These are phyloP conservation scores for Helogale parvula DNA, from an alignment of 2,113 vertebrate genomes.

Conservation along the genomic window DNA sequence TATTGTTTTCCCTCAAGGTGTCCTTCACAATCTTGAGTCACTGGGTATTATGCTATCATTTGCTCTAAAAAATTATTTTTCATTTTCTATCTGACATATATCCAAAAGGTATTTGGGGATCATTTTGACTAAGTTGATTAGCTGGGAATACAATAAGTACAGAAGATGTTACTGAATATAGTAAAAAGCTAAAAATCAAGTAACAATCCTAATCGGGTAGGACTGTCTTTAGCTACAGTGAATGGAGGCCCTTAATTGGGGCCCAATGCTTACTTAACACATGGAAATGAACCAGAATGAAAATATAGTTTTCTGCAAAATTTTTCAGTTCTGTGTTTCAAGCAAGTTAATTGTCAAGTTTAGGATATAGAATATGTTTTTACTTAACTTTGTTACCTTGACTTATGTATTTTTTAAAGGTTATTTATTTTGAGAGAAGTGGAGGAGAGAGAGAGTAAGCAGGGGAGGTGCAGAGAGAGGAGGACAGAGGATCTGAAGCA, in stretches of 20 bases:
- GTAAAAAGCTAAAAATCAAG: neutral
- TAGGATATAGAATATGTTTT: neutral
- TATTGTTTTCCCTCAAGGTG: neutral
- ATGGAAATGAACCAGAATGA: neutral
- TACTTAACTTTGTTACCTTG: neutral
- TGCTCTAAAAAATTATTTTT: slow-evolving; percentile 27
- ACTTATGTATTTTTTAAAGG: neutral
- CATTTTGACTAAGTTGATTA: neutral
- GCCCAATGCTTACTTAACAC: neutral
- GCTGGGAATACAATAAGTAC: neutral
- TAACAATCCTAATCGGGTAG: neutral
- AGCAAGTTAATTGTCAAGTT: neutral
- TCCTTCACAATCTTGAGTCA: neutral
- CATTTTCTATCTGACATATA: neutral
- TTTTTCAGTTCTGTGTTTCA: neutral
- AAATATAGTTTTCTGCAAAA: neutral
- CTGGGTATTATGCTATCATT: neutral
- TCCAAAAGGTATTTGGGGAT: neutral
- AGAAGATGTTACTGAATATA: neutral
- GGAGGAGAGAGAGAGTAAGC: no score
- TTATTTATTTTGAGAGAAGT: no score
- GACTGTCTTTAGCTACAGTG: neutral
- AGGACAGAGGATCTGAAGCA: no score
- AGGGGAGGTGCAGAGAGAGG: no score
- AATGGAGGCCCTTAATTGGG: neutral